Evolutionary conservation across 2,113 vertebrate genomes (phyloP).

Genomic region (Grus americana): DNA sequence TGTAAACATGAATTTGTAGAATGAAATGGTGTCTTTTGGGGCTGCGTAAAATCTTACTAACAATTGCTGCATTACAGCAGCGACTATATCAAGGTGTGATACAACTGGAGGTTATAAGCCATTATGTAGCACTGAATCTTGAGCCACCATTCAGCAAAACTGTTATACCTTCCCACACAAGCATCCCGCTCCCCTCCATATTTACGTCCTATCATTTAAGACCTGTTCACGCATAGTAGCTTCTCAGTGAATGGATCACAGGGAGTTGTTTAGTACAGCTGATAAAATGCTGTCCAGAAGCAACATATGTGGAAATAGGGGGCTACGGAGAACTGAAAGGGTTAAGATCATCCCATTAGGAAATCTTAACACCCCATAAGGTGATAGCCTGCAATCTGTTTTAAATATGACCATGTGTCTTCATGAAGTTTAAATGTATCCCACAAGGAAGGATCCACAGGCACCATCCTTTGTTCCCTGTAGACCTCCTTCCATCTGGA

Average conservation of each 20-base stretch:
- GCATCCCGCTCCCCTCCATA: not conserved
- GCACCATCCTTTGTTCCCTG: not conserved
- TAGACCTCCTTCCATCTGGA: not conserved
- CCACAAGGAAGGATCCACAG: not conserved
- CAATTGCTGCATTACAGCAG: not conserved
- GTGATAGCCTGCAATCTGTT: not conserved
- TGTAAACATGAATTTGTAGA: not conserved
- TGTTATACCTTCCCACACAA: not conserved
- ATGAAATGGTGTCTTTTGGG: not conserved
- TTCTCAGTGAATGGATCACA: not conserved
- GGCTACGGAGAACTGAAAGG: not conserved
- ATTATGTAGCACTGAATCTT: not conserved
- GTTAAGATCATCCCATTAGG: not conserved
- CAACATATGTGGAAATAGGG: not conserved
- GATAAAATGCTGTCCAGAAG: not conserved
- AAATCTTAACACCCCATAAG: not conserved
- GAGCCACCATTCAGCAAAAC: not conserved
- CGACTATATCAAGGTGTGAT: not conserved
- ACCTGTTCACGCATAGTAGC: rapidly evolving
- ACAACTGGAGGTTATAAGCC: not conserved
- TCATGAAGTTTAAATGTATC: not conserved
- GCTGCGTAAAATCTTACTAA: not conserved
- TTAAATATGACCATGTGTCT: not conserved
- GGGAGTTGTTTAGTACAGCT: not conserved
- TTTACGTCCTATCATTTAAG: not conserved